Conservation (phyloP, 2,113 vertebrate species). For the Silurus meridionalis region DNA sequence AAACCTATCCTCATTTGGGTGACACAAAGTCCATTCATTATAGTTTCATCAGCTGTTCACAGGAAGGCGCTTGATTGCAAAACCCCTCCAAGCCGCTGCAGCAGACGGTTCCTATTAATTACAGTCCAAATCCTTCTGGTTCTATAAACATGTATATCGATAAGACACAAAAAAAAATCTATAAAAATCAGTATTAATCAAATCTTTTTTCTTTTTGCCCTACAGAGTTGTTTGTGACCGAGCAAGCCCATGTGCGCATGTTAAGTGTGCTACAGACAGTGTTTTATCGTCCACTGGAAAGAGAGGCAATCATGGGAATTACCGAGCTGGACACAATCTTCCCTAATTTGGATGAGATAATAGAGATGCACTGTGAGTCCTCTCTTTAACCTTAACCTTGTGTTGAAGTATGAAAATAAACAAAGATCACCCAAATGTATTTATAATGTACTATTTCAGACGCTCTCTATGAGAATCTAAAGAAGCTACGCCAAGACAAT, state of each 20-base stretch:
- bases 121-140: no score
- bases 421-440: background rate
- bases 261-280: slow-evolving; percentile 83
- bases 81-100: no score
- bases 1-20: no score
- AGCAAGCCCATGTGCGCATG: slow-evolving; percentile 88
- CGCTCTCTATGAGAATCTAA: slow-evolving; percentile 82
- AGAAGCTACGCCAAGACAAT: slow-evolving; percentile 80
- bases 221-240: slow-evolving; percentile 84
- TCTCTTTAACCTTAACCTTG: background rate
- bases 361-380: slow-evolving; percentile 82
- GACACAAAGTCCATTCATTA: no score
- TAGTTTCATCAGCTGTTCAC: no score
- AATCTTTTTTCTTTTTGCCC: background rate
- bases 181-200: background rate
- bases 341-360: slow-evolving; percentile 85
- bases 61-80: no score
- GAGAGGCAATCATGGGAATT: slow-evolving; percentile 65
- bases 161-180: no score
- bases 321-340: slow-evolving; percentile 79
- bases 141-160: no score
- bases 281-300: slow-evolving; percentile 81
- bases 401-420: background rate
- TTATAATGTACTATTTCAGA: slow-evolving; percentile 62
- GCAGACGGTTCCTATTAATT: no score